Evolutionary conservation across 1,140 invertebrate genomes (phyloP).

Genomic region (Solen grandis): DNA sequence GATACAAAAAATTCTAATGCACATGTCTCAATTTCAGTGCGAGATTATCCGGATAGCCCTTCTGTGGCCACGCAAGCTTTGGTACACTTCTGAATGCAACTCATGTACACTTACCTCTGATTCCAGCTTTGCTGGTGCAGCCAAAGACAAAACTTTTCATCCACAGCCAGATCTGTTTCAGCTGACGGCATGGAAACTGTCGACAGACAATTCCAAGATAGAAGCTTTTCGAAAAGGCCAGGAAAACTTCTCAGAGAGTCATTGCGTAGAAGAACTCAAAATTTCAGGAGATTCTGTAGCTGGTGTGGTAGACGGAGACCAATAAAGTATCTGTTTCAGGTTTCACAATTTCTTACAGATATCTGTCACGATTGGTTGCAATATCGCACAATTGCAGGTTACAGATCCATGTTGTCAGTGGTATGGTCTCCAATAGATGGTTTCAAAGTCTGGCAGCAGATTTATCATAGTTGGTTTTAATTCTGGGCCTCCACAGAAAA

Average conservation of each 20-base stretch:
- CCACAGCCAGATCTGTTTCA: background rate
- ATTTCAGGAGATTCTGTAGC: conserved; percentile 9
- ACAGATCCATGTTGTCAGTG: conserved; percentile 49
- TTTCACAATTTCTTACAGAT: conserved; percentile 37
- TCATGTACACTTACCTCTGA: background rate
- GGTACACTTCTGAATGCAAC: too few species aligned
- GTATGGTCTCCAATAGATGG: conserved; percentile 31
- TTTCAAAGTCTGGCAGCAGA: conserved; percentile 22
- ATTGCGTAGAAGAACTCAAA: conserved; percentile 25
- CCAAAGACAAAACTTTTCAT: background rate
- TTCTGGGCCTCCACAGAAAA: background rate
- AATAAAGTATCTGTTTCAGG: conserved; percentile 16
- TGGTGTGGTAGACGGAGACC: conserved; percentile 36
- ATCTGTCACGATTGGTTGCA: conserved; percentile 42
- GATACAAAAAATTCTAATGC: background rate
- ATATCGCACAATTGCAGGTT: too few species aligned
- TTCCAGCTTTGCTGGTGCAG: background rate
- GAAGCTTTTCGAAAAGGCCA: background rate
- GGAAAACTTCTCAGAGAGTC: conserved; percentile 13
- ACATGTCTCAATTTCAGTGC: too few species aligned
- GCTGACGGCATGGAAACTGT: too few species aligned
- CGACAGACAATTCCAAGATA: too few species aligned
- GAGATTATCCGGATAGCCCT: too few species aligned
- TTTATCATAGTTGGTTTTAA: conserved; percentile 42
- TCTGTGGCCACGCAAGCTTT: background rate